Conservation (phyloP, 1,140 invertebrate genomes). For the Caerostris extrusa region DNA sequence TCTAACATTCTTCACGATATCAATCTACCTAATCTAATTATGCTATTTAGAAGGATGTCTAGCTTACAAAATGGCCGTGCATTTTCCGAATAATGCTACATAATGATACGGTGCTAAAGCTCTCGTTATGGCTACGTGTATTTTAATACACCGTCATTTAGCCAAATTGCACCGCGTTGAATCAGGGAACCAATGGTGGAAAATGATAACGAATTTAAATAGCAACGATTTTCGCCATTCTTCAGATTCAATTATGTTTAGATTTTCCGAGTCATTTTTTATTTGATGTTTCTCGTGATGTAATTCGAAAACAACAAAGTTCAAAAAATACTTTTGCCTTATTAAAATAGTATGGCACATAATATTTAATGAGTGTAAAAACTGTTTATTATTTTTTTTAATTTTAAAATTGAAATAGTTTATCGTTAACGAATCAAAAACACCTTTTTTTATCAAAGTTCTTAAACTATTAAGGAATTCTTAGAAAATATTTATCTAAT, state of each 20-base stretch:
- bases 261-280: neutral
- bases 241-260: neutral
- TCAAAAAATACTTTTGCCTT: too few relatives aligned
- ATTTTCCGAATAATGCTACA: slow-evolving; percentile 13
- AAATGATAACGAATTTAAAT: slow-evolving; percentile 28
- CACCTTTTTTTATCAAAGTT: too few relatives aligned
- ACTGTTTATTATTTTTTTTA: too few relatives aligned
- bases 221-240: neutral
- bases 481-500: too few relatives aligned
- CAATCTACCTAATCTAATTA: slow-evolving; percentile 54
- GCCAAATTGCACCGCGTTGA: neutral
- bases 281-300: neutral
- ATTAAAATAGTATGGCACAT: too few relatives aligned
- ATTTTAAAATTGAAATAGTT: too few relatives aligned
- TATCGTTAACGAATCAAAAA: too few relatives aligned
- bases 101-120: slow-evolving; percentile 13
- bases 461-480: too few relatives aligned
- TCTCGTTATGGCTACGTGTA: slow-evolving; percentile 3
- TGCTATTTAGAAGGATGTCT: slow-evolving; percentile 9
- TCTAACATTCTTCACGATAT: slow-evolving; percentile 10
- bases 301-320: too few relatives aligned
- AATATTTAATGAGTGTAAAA: too few relatives aligned
- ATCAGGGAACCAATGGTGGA: neutral
- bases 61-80: slow-evolving; percentile 1
- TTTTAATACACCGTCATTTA: slow-evolving; percentile 53